These are phyloP conservation scores for Poeciliopsis occidentalis DNA, from an alignment of 2,113 vertebrate genomes.

Conservation along the genomic window DNA sequence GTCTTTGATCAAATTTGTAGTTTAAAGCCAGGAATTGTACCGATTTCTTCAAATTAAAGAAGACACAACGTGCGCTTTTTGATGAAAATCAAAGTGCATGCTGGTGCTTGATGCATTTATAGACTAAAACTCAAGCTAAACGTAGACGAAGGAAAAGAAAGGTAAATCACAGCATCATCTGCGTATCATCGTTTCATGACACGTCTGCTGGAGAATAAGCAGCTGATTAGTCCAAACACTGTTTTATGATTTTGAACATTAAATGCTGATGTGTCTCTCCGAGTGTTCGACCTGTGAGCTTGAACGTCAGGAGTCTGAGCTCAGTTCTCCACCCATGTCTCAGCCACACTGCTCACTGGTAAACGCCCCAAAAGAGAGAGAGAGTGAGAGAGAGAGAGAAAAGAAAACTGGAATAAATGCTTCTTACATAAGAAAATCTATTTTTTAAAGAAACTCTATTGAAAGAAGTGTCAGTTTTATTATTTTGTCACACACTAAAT, in stretches of 20 bases:
- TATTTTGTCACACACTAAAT: neutral
- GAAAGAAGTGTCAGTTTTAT: neutral
- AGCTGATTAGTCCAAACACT: neutral
- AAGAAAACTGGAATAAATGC: conserved; percentile 24
- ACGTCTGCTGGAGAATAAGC: neutral
- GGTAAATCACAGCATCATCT: neutral
- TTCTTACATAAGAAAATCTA: conserved; percentile 35
- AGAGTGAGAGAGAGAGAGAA: no score
- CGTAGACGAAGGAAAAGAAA: no score
- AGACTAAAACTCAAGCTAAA: neutral
- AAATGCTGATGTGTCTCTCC: neutral
- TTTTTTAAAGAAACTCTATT: neutral
- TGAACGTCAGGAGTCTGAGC: conserved; percentile 22
- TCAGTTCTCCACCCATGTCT: conserved; percentile 36
- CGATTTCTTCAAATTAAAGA: neutral
- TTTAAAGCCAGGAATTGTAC: neutral
- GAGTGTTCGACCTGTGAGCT: conserved; percentile 26
- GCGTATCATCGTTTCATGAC: neutral
- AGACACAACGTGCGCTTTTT: neutral
- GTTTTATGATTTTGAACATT: neutral
- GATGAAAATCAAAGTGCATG: neutral
- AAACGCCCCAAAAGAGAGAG: conserved; percentile 16
- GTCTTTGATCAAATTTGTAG: neutral
- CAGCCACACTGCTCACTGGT: conserved; percentile 4
- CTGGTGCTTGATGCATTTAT: neutral